A percentile compares a stretch with the other conserved stretches of the same genome.
phyloP scores from a whole-genome alignment of 2,888 invertebrate genomes.

The Venusia cambrica region DNA sequence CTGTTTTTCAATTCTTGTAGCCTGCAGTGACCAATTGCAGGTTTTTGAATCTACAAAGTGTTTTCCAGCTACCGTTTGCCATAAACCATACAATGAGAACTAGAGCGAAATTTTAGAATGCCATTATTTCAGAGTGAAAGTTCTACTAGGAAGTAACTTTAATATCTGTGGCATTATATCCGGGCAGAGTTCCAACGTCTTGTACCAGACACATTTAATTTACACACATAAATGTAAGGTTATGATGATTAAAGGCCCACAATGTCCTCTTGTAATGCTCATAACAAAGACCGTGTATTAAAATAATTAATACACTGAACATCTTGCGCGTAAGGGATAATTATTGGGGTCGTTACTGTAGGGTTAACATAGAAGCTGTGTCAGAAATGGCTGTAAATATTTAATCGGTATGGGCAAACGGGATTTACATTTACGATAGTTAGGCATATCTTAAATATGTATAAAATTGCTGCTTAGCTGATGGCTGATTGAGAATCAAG shows the following conservation, averaged over 20 bases:
- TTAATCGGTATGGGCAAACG: conserved; percentile 4
- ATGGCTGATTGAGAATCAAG: too few relatives aligned
- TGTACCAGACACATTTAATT: conserved; percentile 66
- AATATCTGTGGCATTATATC: conserved; percentile 57
- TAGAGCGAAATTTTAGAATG: too few relatives aligned
- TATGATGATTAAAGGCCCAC: conserved; percentile 51
- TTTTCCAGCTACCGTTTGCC: too few relatives aligned
- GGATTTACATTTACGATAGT: too few relatives aligned
- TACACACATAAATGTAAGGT: conserved; percentile 59
- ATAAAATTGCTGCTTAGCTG: too few relatives aligned
- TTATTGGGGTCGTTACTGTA: conserved; percentile 32
- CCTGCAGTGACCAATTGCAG: too few relatives aligned
- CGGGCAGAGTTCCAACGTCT: conserved; percentile 71
- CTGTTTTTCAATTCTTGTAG: too few relatives aligned
- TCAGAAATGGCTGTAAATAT: conserved; percentile 14
- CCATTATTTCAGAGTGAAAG: too few relatives aligned
- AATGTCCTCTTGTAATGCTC: conserved; percentile 49
- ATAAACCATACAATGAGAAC: too few relatives aligned
- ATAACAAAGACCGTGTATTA: conserved; percentile 44
- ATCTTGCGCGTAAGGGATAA: conserved; percentile 36
- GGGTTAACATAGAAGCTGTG: conserved; percentile 16
- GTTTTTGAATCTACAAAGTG: too few relatives aligned
- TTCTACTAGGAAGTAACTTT: too few relatives aligned
- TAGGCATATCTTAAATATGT: too few relatives aligned
- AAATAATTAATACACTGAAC: conserved; percentile 50